These are phyloP conservation scores for Crioceris asparagi DNA, from an alignment of 2,888 invertebrate genomes.

Conservation along the genomic window DNA sequence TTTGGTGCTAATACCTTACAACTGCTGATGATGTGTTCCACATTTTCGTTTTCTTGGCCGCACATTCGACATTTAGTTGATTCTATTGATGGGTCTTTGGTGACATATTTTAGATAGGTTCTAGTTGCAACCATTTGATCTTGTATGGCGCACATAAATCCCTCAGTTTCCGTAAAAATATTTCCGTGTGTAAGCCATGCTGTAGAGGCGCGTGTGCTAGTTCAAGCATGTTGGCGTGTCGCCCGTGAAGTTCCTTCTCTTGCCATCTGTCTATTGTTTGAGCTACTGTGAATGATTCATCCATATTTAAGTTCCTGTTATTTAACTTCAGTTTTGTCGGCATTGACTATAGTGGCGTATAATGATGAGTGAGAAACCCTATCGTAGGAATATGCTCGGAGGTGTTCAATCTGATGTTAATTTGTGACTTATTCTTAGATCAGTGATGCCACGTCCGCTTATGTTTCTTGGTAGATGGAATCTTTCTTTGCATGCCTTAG, in stretches of 20 bases:
- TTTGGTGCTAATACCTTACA: constrained; percentile 2
- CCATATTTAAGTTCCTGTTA: too few species aligned
- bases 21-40: constrained; percentile 1
- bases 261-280: too few species aligned
- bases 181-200: background rate
- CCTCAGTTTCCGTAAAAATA: background rate
- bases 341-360: background rate
- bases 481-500: background rate
- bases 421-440: background rate
- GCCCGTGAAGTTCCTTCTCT: too few species aligned
- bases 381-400: background rate
- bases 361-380: background rate
- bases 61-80: background rate
- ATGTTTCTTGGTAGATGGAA: background rate
- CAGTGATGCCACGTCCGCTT: background rate
- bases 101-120: background rate
- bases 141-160: background rate
- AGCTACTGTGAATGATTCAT: too few species aligned
- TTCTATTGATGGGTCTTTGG: background rate
- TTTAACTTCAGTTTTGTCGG: too few species aligned
- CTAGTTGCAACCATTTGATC: background rate
- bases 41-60: background rate
- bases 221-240: too few species aligned
- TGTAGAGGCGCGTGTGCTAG: background rate
- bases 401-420: background rate